These are phyloP conservation scores for Aplysina aerophoba DNA, from an alignment of 37 sponge, comb jelly and placozoan species.

Conservation along the genomic window DNA sequence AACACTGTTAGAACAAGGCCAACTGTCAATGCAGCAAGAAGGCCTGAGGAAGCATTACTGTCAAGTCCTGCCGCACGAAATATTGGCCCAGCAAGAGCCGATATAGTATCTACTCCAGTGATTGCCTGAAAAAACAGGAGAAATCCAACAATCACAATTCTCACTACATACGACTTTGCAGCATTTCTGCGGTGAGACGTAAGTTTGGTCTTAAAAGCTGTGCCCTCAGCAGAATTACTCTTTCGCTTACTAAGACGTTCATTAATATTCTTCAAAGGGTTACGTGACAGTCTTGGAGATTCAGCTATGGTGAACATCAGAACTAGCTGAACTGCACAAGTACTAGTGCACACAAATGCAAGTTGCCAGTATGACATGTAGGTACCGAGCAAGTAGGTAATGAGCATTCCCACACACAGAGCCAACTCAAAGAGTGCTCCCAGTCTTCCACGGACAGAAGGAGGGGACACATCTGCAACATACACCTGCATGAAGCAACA, in stretches of 20 bases:
- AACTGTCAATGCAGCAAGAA: background rate
- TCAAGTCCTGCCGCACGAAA: conserved; percentile 6
- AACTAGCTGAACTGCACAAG: conserved; percentile 44
- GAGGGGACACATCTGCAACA: conserved; percentile 72
- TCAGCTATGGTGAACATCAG: conserved; percentile 65
- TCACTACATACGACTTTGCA: too few species aligned
- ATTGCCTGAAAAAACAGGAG: conserved; percentile 65
- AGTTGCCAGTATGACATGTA: conserved; percentile 38
- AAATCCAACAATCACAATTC: conserved; percentile 22
- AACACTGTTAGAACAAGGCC: conserved; percentile 9
- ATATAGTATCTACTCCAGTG: conserved; percentile 38
- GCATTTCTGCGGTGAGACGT: too few species aligned
- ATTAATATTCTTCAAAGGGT: background rate
- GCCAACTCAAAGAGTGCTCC: conserved; percentile 73
- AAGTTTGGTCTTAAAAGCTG: too few species aligned
- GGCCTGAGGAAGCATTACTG: background rate
- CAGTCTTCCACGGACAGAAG: conserved; percentile 60
- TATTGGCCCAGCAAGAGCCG: conserved; percentile 32
- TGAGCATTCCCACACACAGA: conserved; percentile 70
- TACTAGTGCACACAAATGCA: conserved; percentile 49
- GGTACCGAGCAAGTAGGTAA: conserved; percentile 48
- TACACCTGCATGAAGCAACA: conserved; percentile 61
- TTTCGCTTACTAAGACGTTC: background rate
- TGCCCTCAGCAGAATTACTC: background rate
- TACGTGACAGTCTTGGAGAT: conserved; percentile 73